phyloP scores from a whole-genome alignment of 2,888 invertebrate species.

The Stratiomys singularior region DNA sequence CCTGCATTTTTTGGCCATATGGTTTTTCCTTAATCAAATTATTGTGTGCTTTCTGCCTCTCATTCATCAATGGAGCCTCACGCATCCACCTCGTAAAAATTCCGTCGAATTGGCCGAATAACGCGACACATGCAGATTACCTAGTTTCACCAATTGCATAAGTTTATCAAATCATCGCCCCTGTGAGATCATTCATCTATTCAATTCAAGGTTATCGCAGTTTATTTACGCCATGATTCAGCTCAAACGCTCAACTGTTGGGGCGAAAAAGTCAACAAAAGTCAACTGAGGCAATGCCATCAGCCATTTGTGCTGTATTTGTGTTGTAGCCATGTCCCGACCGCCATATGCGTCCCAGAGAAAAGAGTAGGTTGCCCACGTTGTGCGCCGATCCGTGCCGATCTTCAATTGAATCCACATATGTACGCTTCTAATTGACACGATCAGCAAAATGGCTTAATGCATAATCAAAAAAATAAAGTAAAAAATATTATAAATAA shows the following conservation, averaged over 20 bases:
- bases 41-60: too few relatives aligned
- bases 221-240: constrained; percentile 43
- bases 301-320: too few relatives aligned
- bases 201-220: constrained; percentile 9
- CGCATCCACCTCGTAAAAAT: neutral
- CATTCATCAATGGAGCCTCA: too few relatives aligned
- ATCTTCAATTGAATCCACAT: neutral
- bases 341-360: neutral
- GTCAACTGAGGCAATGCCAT: neutral
- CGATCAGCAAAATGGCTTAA: neutral
- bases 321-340: too few relatives aligned
- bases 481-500: too few relatives aligned
- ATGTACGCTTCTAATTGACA: neutral
- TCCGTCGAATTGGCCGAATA: neutral
- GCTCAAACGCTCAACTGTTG: neutral
- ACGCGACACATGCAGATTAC: neutral
- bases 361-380: neutral
- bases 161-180: constrained; percentile 30
- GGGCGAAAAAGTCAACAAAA: constrained; percentile 27
- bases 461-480: neutral
- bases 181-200: constrained; percentile 26
- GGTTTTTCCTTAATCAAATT: too few relatives aligned
- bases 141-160: constrained; percentile 32
- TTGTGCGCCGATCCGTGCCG: neutral
- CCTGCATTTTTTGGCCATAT: too few relatives aligned